Evolutionary conservation across 2,113 vertebrate species (phyloP).

Genomic region (Stegostoma tigrinum): DNA sequence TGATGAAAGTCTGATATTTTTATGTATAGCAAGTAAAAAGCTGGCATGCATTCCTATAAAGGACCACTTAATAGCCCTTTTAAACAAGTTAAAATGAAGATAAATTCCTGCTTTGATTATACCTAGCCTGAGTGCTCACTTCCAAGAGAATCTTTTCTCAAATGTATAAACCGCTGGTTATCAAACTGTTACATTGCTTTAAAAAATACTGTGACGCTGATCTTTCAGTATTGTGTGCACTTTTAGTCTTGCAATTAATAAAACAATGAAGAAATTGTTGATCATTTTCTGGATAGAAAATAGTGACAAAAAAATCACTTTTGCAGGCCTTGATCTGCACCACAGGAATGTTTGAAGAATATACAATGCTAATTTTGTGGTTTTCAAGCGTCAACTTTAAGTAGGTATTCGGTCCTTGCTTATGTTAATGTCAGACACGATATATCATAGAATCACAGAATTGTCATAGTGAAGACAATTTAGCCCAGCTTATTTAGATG

Average conservation of each 20-base stretch:
- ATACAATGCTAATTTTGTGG: background rate
- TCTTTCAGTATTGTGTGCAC: background rate
- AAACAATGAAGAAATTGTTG: background rate
- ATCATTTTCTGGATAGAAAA: background rate
- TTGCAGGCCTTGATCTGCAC: background rate
- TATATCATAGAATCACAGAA: no score
- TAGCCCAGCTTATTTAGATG: no score
- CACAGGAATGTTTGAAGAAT: background rate
- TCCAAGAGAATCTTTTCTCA: background rate
- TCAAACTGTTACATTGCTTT: background rate
- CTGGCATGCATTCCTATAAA: background rate
- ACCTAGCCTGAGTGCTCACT: background rate
- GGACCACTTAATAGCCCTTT: background rate
- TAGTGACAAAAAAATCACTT: background rate
- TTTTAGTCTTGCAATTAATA: background rate
- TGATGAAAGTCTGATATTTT: background rate
- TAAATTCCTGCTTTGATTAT: background rate
- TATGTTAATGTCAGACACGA: background rate
- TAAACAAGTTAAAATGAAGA: background rate
- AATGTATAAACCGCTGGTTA: background rate
- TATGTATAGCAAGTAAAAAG: background rate
- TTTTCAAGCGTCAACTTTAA: background rate
- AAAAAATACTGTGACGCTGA: background rate
- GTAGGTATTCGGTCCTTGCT: background rate
- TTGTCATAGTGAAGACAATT: no score